Evolutionary conservation across 2,888 invertebrate genomes (phyloP).

Genomic region (Leptothorax acervorum): DNA sequence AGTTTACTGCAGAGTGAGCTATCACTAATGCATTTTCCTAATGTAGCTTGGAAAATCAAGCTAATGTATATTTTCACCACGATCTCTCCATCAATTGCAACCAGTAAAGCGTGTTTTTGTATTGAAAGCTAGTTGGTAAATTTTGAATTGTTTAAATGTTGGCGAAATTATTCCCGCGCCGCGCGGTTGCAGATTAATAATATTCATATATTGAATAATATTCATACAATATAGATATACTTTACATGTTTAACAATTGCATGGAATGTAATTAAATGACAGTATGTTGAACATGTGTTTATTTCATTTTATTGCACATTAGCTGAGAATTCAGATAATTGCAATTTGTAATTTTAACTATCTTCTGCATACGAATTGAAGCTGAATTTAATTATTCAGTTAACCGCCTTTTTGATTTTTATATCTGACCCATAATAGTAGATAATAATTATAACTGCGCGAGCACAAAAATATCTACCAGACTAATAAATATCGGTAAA

Average conservation of each 20-base stretch:
- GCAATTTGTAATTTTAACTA: conserved; percentile 19
- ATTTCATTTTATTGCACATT: conserved; percentile 6
- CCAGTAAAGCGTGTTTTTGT: too few relatives aligned
- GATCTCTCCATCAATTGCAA: not conserved
- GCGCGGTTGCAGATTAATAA: not conserved
- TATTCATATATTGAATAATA: conserved; percentile 19
- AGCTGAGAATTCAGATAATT: conserved; percentile 18
- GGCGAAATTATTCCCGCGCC: not conserved
- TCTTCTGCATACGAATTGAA: not conserved
- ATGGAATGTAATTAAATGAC: conserved; percentile 23
- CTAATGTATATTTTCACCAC: not conserved
- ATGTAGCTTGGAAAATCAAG: not conserved
- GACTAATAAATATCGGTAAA: not conserved
- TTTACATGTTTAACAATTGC: conserved; percentile 3
- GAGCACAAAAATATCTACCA: not conserved
- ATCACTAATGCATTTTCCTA: not conserved
- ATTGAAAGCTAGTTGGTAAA: not conserved
- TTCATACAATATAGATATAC: not conserved
- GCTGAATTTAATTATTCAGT: conserved; percentile 27
- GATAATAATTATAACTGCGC: not conserved
- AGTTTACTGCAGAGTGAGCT: conserved; percentile 27
- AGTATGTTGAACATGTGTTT: not conserved
- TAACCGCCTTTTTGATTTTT: not conserved
- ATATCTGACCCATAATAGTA: not conserved
- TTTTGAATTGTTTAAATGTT: not conserved